Evolutionary conservation across 1,140 invertebrate genomes (phyloP).

Genomic region (Nasonia longicornis): DNA sequence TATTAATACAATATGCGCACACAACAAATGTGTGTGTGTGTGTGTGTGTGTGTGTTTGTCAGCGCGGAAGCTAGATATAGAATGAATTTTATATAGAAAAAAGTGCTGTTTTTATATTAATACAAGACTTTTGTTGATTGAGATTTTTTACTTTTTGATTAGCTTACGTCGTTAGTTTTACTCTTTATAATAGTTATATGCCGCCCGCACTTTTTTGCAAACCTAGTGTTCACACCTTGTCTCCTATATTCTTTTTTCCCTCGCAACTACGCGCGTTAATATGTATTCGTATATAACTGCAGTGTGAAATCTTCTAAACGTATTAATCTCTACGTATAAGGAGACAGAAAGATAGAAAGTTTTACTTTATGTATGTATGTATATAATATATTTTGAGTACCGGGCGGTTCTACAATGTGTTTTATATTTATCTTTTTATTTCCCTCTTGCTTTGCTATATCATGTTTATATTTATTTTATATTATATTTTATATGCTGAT

Average conservation of each 20-base stretch:
- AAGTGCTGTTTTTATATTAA: background rate
- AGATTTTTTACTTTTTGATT: conserved; percentile 33
- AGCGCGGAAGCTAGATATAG: background rate
- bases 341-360: conserved; percentile 41
- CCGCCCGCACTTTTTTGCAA: background rate
- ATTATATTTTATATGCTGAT: background rate
- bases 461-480: background rate
- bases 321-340: conserved; percentile 16
- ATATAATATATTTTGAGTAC: conserved; percentile 19
- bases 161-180: conserved; percentile 21
- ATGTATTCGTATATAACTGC: background rate
- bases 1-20: background rate
- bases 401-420: conserved; percentile 14
- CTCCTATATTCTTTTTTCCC: background rate
- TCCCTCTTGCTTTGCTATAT: background rate
- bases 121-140: conserved; percentile 12
- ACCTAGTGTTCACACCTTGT: background rate
- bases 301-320: conserved; percentile 33
- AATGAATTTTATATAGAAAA: conserved; percentile 1
- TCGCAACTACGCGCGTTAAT: background rate
- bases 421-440: background rate
- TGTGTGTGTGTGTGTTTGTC: background rate
- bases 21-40: background rate
- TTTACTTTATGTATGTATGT: conserved; percentile 8
- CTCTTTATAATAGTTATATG: background rate